Evolutionary conservation across 2,113 vertebrate species (phyloP).

Genomic region (Hiodon alosoides): DNA sequence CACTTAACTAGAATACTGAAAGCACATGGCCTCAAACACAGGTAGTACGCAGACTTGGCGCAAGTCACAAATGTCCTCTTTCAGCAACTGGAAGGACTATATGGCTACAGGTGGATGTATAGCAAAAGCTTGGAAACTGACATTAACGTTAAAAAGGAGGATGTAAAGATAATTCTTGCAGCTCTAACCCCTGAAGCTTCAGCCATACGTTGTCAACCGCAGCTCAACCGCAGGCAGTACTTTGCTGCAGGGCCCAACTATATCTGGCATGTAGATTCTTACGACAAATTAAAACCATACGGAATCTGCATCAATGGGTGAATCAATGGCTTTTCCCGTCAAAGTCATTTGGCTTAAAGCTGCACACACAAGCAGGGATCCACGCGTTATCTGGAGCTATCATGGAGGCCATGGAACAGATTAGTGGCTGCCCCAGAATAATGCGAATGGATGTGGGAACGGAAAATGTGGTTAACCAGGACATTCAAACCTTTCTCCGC

Average conservation of each 20-base stretch:
- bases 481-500: neutral
- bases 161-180: no score
- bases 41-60: neutral
- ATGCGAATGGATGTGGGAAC: slow-evolving; percentile 26
- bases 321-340: slow-evolving; percentile 24
- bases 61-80: neutral
- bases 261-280: slow-evolving; percentile 30
- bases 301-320: slow-evolving; percentile 26
- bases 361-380: slow-evolving; percentile 31
- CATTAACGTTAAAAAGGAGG: no score
- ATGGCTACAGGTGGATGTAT: neutral
- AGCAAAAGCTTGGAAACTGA: neutral
- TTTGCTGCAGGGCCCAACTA: slow-evolving; percentile 8
- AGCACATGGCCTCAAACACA: neutral
- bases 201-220: no score
- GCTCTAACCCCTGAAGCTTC: no score
- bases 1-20: neutral
- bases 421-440: slow-evolving; percentile 18
- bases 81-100: neutral
- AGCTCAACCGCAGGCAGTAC: no score
- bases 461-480: no score
- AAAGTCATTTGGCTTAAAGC: slow-evolving; percentile 25
- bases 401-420: slow-evolving; percentile 10
- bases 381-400: slow-evolving; percentile 26
- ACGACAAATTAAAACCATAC: slow-evolving; percentile 28